These are phyloP conservation scores for Bicyclus anynana DNA, from an alignment of 1,140 invertebrate genomes.

Conservation along the genomic window DNA sequence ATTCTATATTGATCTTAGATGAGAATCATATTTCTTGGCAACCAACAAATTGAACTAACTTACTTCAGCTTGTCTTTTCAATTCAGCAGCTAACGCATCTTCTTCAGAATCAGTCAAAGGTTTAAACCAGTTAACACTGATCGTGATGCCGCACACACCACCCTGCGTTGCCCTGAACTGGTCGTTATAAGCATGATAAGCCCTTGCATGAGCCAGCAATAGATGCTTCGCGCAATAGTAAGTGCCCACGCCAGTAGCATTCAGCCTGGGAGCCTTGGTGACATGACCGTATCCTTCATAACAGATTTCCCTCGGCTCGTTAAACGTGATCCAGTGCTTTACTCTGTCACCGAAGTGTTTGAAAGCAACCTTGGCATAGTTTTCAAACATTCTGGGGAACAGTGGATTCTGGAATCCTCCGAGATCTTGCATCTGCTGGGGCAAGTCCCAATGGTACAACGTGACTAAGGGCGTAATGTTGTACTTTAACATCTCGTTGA, in stretches of 20 bases:
- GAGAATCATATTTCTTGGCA: too few species aligned
- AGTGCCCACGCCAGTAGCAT: slow-evolving; percentile 49
- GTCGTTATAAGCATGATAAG: slow-evolving; percentile 65
- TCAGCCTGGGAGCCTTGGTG: slow-evolving; percentile 44
- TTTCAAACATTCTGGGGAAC: slow-evolving; percentile 73
- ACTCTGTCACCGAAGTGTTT: slow-evolving; percentile 72
- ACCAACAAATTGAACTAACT: slow-evolving; percentile 4
- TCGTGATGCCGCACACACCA: slow-evolving; percentile 75
- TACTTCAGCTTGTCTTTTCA: slow-evolving; percentile 40
- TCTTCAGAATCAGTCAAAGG: slow-evolving; percentile 63
- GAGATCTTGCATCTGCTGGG: slow-evolving; percentile 52
- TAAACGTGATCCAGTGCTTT: slow-evolving; percentile 73
- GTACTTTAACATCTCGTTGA: slow-evolving; percentile 68
- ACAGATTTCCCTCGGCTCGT: slow-evolving; percentile 67
- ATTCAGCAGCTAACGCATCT: slow-evolving; percentile 75
- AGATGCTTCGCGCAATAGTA: slow-evolving; percentile 77
- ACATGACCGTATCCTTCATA: slow-evolving; percentile 51
- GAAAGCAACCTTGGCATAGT: slow-evolving; percentile 75
- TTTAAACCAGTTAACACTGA: slow-evolving; percentile 76
- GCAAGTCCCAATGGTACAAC: slow-evolving; percentile 59
- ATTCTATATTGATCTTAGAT: too few species aligned
- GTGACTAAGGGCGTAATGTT: slow-evolving; percentile 63
- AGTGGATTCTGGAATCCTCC: slow-evolving; percentile 52
- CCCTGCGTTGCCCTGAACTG: slow-evolving; percentile 52
- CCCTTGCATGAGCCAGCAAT: slow-evolving; percentile 77